phyloP scores from a whole-genome alignment of 2,797 vertebrate genomes.

The Falco cherrug region DNA sequence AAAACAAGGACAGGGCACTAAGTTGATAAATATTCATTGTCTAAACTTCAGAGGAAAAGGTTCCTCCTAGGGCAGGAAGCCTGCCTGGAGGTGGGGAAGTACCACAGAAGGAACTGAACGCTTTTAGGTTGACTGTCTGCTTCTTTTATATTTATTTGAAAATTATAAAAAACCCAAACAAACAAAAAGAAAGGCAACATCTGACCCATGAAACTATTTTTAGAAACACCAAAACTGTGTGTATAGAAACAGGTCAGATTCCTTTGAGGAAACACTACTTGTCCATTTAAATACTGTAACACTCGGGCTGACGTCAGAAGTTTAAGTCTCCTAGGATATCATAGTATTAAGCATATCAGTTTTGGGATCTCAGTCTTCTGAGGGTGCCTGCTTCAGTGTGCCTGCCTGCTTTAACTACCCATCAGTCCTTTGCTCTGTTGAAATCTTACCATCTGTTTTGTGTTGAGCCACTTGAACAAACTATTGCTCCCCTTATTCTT shows the following conservation, averaged over 20 bases:
- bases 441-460: slow-evolving; percentile 57
- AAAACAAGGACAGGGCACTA: not conserved
- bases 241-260: not conserved
- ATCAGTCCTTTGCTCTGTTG: slow-evolving; percentile 6
- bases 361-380: not conserved
- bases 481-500: slow-evolving; percentile 29
- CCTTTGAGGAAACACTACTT: not conserved
- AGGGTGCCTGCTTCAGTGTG: not conserved
- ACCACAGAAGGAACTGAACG: not conserved
- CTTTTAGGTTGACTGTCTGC: not conserved
- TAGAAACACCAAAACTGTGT: not conserved
- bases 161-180: not conserved
- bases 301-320: not conserved
- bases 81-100: not conserved
- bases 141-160: not conserved
- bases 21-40: not conserved
- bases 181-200: not conserved
- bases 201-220: not conserved
- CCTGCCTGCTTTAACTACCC: not conserved
- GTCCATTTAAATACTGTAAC: not conserved
- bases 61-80: not conserved
- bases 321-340: not conserved
- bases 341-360: not conserved
- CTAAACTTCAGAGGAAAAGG: not conserved
- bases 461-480: slow-evolving; percentile 45